Evolutionary conservation across 2,113 vertebrate species (phyloP).

Genomic region (Albula glossodonta): DNA sequence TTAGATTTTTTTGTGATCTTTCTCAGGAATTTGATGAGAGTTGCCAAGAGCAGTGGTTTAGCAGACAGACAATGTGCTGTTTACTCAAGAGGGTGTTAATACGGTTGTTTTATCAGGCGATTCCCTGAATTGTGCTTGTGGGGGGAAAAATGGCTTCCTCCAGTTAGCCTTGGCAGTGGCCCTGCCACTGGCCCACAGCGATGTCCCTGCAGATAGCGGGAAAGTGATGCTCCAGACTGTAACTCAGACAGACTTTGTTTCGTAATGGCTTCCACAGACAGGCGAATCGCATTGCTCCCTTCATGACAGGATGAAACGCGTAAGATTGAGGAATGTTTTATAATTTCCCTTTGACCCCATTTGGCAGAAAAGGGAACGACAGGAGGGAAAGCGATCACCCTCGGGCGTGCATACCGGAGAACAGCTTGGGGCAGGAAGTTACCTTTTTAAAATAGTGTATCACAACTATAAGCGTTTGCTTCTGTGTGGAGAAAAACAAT

Average conservation of each 20-base stretch:
- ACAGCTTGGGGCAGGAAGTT: neutral
- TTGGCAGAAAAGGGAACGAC: neutral
- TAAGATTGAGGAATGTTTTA: neutral
- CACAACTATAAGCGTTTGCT: neutral
- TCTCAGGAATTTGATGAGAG: neutral
- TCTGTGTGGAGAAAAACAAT: neutral
- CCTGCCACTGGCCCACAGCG: neutral
- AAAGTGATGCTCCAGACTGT: neutral
- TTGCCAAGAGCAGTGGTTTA: neutral
- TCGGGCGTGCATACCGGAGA: neutral
- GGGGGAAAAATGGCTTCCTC: neutral
- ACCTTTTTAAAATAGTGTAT: neutral
- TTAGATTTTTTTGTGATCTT: neutral
- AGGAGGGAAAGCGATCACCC: neutral
- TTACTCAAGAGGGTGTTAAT: neutral
- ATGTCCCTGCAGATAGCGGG: neutral
- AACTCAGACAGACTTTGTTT: neutral
- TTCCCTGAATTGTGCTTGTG: constrained; percentile 6
- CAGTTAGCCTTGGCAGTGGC: neutral
- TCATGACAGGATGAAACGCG: neutral
- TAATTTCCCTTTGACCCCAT: neutral
- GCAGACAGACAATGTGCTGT: neutral
- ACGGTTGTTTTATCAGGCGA: neutral
- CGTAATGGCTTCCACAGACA: constrained; percentile 5
- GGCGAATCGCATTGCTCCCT: neutral